Evolutionary conservation across 1,140 invertebrate genomes (phyloP).

Genomic region (Leptoteleia sp.): DNA sequence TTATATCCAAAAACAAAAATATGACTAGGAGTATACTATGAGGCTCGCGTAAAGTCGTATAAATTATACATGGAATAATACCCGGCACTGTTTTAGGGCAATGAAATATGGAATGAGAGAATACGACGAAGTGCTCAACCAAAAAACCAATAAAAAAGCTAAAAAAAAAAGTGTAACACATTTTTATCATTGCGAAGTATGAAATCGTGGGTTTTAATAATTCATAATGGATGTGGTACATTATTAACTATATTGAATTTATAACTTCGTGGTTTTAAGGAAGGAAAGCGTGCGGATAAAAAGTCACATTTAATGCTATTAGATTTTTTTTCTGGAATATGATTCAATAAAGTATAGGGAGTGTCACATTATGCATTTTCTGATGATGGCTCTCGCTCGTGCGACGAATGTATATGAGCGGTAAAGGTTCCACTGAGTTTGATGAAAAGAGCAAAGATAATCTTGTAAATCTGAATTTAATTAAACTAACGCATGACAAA

Average conservation of each 20-base stretch:
- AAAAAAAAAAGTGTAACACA: too few species aligned
- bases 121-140: neutral
- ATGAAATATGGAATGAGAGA: constrained; percentile 28
- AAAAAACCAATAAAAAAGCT: too few species aligned
- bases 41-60: constrained; percentile 18
- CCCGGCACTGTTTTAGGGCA: constrained; percentile 14
- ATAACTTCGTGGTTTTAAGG: neutral
- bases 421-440: constrained; percentile 17
- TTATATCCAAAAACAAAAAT: constrained; percentile 11
- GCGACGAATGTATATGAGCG: constrained; percentile 9
- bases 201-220: too few species aligned
- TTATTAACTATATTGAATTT: too few species aligned
- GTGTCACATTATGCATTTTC: constrained; percentile 13
- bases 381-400: constrained; percentile 14
- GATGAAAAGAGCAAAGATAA: constrained; percentile 12
- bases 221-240: neutral
- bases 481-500: constrained; percentile 1
- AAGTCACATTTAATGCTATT: constrained; percentile 11
- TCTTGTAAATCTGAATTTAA: constrained; percentile 10
- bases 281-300: neutral
- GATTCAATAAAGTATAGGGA: constrained; percentile 20
- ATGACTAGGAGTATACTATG: constrained; percentile 20
- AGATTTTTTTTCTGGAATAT: constrained; percentile 12
- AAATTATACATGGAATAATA: constrained; percentile 42
- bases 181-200: too few species aligned